Evolutionary conservation across 2,113 vertebrate genomes (phyloP), one percentile per base, ranked within the genome.

Genomic region (Apus apus): DNA sequence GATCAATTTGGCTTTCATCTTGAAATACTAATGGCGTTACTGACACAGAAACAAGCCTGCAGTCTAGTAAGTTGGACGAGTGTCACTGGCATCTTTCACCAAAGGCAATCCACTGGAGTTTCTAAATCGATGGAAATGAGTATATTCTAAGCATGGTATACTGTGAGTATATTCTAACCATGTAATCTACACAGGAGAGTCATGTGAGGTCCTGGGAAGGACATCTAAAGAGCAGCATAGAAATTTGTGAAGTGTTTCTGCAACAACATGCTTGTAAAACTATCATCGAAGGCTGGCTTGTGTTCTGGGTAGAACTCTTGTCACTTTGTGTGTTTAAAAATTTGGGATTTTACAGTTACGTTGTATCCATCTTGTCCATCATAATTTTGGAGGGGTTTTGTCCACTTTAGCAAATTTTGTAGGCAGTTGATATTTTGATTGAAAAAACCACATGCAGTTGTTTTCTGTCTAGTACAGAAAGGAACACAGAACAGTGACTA

Each of bases 61-160:
- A 94, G 96, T 97, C 91, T 95, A 97, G 97, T 96, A 97, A 97
- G 85, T 88, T 96, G 96, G 91, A 97, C 96, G 87, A 96, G 92
- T 94, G 91, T 98, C 97, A 97, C 96, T 96, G 94, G 91, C 98
- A 96, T 98, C 97, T 97, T 97, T 97, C 88, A 79, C 97, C 97
- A 97, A 97, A 88, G 82, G 40, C 70, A 97, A 98, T 68, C 51
- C 96, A 96, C 91, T 93, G 89, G 94, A 97, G 95, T 86, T 92
- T 97, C 96, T 97, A 96, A 96, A 97, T 96, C 66, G 87, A 84
- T 87, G 92, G 72, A 98, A 98, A 98, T 98, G 96, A 98, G 98
- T 97, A 95, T 91, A 78, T 93, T 98, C 97, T 97, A 94, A 96
- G 87, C 83, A 87, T 77, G 91, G 93, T 97, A 94, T n/a, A n/a